Conservation (phyloP, 2,888 invertebrate species). For the Mesorhabditis sp. region DNA sequence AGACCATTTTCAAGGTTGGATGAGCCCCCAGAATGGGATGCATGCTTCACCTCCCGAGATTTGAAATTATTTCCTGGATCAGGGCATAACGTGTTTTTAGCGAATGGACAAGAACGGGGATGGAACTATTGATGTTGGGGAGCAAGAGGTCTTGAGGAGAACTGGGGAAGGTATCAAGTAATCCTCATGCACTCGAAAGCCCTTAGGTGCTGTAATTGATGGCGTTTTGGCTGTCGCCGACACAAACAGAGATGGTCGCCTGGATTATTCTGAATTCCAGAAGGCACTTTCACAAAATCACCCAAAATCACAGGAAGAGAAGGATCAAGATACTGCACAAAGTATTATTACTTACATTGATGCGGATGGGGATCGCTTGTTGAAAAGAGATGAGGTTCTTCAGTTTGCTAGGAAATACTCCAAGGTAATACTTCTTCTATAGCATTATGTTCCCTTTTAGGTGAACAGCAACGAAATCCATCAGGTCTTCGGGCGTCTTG, state of each 20-base stretch:
- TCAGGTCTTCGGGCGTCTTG: not conserved
- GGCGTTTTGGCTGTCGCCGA: slow-evolving; percentile 52
- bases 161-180: not conserved
- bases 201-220: slow-evolving; percentile 37
- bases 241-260: slow-evolving; percentile 37
- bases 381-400: not conserved
- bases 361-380: not conserved
- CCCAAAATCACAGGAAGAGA: not conserved
- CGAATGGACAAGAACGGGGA: slow-evolving; percentile 46
- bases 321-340: not conserved
- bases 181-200: too few species aligned
- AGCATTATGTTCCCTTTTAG: not conserved
- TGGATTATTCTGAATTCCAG: slow-evolving; percentile 40
- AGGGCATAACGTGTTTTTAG: slow-evolving; percentile 14
- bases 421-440: not conserved
- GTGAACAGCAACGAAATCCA: not conserved
- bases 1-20: slow-evolving; percentile 42
- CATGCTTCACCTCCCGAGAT: too few species aligned
- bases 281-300: not conserved
- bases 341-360: not conserved
- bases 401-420: not conserved
- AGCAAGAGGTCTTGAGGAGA: slow-evolving; percentile 19
- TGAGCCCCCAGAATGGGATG: too few species aligned
- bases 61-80: too few species aligned
- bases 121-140: slow-evolving; percentile 27